These are phyloP conservation scores for Nysson spinosus DNA, from an alignment of 2,888 invertebrate genomes.

Conservation along the genomic window DNA sequence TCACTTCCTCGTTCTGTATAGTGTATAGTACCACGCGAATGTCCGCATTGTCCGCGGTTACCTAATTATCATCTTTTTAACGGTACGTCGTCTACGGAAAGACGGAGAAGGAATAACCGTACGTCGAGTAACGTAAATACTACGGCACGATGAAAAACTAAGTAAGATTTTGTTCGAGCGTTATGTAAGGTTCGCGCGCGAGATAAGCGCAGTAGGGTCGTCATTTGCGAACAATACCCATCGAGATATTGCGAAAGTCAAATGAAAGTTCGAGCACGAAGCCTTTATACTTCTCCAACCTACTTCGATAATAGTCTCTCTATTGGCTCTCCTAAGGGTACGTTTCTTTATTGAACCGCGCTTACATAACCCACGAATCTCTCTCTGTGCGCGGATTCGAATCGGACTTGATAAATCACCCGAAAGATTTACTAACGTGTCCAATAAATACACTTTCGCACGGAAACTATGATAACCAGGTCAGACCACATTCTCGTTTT, in stretches of 20 bases:
- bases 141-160: too few species aligned
- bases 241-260: conserved; percentile 52
- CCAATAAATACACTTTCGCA: conserved; percentile 7
- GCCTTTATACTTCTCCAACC: conserved; percentile 32
- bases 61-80: conserved; percentile 23
- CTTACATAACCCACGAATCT: conserved; percentile 10
- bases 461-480: conserved; percentile 6
- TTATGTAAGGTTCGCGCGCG: conserved; percentile 48
- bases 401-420: conserved; percentile 16
- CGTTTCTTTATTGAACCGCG: conserved; percentile 10
- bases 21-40: too few species aligned
- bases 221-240: conserved; percentile 53
- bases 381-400: too few species aligned
- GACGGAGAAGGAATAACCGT: too few species aligned
- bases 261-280: conserved; percentile 54
- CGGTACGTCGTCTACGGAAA: too few species aligned
- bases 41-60: too few species aligned
- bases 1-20: conserved; percentile 42
- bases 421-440: background rate
- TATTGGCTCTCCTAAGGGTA: conserved; percentile 20
- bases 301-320: conserved; percentile 31
- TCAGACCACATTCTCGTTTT: conserved; percentile 3
- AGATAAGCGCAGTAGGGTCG: conserved; percentile 34
- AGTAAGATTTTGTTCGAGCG: conserved; percentile 20
- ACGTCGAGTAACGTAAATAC: too few species aligned